These are phyloP conservation scores for Gambusia affinis DNA, from an alignment of 2,113 vertebrate species.

Conservation along the genomic window DNA sequence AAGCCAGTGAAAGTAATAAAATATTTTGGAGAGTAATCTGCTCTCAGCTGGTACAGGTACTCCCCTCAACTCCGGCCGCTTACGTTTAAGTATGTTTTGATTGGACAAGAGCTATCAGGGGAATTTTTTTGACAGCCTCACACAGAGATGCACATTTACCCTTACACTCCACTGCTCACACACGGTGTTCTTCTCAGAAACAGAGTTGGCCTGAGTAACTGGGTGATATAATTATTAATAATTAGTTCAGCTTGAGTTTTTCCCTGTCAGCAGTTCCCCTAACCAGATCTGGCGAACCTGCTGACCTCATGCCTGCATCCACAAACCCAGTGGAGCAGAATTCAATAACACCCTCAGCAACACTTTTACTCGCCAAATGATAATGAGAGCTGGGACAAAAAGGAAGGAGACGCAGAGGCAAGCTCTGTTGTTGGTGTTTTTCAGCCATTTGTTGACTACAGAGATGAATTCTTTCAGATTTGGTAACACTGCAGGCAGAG, in stretches of 20 bases:
- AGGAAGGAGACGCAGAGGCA: constrained; percentile 7
- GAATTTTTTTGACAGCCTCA: constrained; percentile 10
- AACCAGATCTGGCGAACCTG: constrained; percentile 51
- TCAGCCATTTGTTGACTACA: neutral
- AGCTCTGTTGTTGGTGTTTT: constrained; percentile 23
- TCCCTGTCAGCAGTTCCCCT: constrained; percentile 62
- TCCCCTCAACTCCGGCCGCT: constrained; percentile 18
- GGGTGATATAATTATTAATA: constrained; percentile 43
- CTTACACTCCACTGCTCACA: constrained; percentile 27
- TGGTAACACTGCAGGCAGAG: constrained; percentile 4
- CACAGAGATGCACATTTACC: constrained; percentile 5
- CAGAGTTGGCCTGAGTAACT: neutral
- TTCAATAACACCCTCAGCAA: constrained; percentile 30
- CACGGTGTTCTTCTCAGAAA: neutral
- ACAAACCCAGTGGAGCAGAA: constrained; percentile 39
- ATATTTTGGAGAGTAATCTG: constrained; percentile 19
- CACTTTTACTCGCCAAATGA: constrained; percentile 30
- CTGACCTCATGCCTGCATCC: constrained; percentile 47
- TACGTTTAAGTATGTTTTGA: constrained; percentile 34
- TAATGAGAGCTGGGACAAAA: constrained; percentile 39
- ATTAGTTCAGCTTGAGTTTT: constrained; percentile 43
- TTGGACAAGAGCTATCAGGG: constrained; percentile 20
- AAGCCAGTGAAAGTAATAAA: constrained; percentile 29
- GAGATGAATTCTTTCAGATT: constrained; percentile 27
- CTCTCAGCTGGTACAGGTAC: constrained; percentile 17